A percentile compares a stretch with the other conserved stretches of the same genome.
Evolutionary conservation across 2,797 vertebrate genomes (phyloP).

Genomic region (Cichlasoma orientale): DNA sequence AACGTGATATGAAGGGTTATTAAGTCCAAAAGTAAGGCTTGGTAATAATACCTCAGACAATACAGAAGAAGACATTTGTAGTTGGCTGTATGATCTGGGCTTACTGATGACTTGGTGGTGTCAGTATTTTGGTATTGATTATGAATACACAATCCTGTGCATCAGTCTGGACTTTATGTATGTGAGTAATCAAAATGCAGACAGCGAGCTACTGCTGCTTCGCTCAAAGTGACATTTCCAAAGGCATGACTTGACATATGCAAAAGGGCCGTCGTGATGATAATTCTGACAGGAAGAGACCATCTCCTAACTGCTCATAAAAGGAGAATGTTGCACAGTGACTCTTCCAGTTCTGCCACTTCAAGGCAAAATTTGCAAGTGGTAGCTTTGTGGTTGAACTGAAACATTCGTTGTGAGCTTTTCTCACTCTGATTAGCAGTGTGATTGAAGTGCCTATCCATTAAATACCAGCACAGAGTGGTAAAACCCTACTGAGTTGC

Average conservation of each 20-base stretch:
- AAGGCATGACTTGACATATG: slow-evolving; percentile 78
- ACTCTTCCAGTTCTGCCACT: slow-evolving; percentile 34
- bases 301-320: slow-evolving; percentile 52
- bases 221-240: slow-evolving; percentile 76
- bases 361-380: slow-evolving; percentile 34
- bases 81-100: slow-evolving; percentile 41
- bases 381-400: slow-evolving; percentile 29
- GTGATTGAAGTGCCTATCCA: slow-evolving; percentile 56
- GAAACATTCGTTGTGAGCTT: slow-evolving; percentile 52
- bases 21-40: slow-evolving; percentile 36
- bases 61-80: slow-evolving; percentile 42
- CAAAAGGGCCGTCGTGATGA: slow-evolving; percentile 58
- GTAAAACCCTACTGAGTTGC: slow-evolving; percentile 46
- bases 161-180: slow-evolving; percentile 63
- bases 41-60: slow-evolving; percentile 41
- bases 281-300: slow-evolving; percentile 61
- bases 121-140: slow-evolving; percentile 63
- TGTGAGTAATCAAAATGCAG: slow-evolving; percentile 73
- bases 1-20: slow-evolving; percentile 43
- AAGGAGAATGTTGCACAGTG: slow-evolving; percentile 22
- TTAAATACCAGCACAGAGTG: slow-evolving; percentile 51
- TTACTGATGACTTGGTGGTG: slow-evolving; percentile 46
- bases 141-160: slow-evolving; percentile 58
- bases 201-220: slow-evolving; percentile 50
- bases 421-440: slow-evolving; percentile 55